Evolutionary conservation across 2,797 vertebrate genomes (phyloP), one percentile per base, ranked within the genome.

Genomic region (Enteromius unitaeniatus): DNA sequence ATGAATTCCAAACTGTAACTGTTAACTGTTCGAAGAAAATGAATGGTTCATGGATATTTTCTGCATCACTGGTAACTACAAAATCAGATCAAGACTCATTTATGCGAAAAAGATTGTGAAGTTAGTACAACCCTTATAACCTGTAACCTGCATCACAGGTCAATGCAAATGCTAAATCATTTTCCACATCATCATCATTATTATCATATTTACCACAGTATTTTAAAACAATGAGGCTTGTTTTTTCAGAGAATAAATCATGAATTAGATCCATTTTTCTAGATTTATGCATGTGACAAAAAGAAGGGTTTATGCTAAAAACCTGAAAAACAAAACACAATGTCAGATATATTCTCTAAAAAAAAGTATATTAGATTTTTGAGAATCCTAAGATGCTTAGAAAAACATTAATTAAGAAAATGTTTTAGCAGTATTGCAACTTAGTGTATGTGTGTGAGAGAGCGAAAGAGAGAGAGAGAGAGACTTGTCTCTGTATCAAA

Each of bases 1-100:
- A 90, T 68, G 83, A 89, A 87, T 84, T 81, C 70, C 89, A 86
- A 88, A 88, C 86, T 89, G 88, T 90, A 92, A 93, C 90, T 89
- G 90, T 85, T 72, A 90, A 90, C 91, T 91, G 88, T 88, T 85
- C 84, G 70, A 21, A 7, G 7, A 3, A 23, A 58, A 23, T 2
- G 74, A 88, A 89, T 82, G 78, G 45, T 80, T 10, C 51, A 55
- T 68, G 58, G 85, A 83, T 64, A 75, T 86, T 81, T 85, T 86
- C 74, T 87, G 87, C 87, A 84, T 89, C 64, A 26, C 65, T 84
- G 85, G 64, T 79, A 80, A 84, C 87, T 84, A 89, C 85, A 86
- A 86, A 86, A 60, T 79, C 45, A 75, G 81, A 69, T 85, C 85
- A 81, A 74, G 84, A 85, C 86, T 88, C 85, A 87, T 88, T 88